phyloP scores from a whole-genome alignment of 2,797 vertebrate genomes.

The Sebastes vulpes region DNA sequence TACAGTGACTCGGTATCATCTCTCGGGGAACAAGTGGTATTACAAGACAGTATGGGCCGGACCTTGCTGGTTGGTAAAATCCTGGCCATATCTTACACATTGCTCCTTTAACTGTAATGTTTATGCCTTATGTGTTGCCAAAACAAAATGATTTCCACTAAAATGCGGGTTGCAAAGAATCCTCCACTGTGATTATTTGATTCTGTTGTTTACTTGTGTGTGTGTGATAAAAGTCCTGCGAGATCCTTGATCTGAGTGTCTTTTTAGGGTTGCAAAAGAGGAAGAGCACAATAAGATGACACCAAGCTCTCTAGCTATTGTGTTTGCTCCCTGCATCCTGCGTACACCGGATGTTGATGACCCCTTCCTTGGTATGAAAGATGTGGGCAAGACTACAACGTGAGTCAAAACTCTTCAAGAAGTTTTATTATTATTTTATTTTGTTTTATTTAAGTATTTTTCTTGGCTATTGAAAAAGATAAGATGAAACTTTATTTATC shows the following conservation, averaged over 20 bases:
- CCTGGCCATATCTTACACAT: not conserved
- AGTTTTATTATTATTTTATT: not conserved
- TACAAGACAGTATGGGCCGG: no score
- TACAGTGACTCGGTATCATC: no score
- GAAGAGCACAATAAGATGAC: conserved; percentile 96
- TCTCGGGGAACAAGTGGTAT: no score
- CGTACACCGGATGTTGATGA: conserved; percentile 91
- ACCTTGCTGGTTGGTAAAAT: not conserved
- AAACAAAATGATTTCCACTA: not conserved
- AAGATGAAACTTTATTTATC: not conserved
- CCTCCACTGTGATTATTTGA: not conserved
- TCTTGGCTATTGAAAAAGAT: not conserved
- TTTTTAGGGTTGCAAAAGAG: conserved; percentile 91
- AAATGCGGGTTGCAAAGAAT: not conserved
- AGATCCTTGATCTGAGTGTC: conserved; percentile 9
- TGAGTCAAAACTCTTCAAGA: conserved; percentile 78
- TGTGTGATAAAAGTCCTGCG: not conserved
- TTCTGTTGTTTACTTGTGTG: not conserved
- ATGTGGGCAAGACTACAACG: conserved; percentile 94
- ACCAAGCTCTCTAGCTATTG: conserved; percentile 91
- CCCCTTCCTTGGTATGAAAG: conserved; percentile 94
- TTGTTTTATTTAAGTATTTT: not conserved
- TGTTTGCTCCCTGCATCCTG: conserved; percentile 96
- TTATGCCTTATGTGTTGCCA: not conserved
- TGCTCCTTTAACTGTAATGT: not conserved